These are phyloP conservation scores for Rhizoglyphus robini DNA, from an alignment of 1,140 invertebrate species.

Conservation along the genomic window DNA sequence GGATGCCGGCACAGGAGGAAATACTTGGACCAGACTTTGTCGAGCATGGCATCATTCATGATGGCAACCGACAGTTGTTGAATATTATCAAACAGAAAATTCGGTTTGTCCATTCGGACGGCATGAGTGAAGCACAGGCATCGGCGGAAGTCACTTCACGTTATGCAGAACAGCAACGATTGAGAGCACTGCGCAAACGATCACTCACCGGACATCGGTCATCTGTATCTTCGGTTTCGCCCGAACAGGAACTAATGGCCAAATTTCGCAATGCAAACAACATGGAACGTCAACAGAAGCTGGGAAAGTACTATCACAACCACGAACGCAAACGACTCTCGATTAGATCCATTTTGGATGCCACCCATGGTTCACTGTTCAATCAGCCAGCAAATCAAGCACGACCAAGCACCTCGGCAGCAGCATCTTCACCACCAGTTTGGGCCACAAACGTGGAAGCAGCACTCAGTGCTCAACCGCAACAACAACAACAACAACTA, in stretches of 20 bases:
- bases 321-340: not conserved
- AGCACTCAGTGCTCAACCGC: too few relatives aligned
- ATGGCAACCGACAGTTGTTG: constrained; percentile 24
- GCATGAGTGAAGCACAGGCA: not conserved
- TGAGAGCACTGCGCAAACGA: not conserved
- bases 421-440: not conserved
- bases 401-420: not conserved
- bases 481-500: not conserved
- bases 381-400: not conserved
- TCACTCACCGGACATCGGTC: not conserved
- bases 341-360: not conserved
- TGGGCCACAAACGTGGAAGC: not conserved
- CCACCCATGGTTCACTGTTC: not conserved
- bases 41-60: constrained; percentile 30
- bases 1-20: constrained; percentile 33
- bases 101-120: not conserved
- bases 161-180: not conserved
- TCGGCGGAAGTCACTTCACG: not conserved
- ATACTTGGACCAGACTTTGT: constrained; percentile 33
- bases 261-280: not conserved
- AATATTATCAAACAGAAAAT: constrained; percentile 18
- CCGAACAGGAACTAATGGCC: not conserved
- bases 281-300: not conserved
- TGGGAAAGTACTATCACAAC: not conserved
- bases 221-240: not conserved